Evolutionary conservation across 2,888 invertebrate species (phyloP).

Genomic region (Campopleginae sp.): DNA sequence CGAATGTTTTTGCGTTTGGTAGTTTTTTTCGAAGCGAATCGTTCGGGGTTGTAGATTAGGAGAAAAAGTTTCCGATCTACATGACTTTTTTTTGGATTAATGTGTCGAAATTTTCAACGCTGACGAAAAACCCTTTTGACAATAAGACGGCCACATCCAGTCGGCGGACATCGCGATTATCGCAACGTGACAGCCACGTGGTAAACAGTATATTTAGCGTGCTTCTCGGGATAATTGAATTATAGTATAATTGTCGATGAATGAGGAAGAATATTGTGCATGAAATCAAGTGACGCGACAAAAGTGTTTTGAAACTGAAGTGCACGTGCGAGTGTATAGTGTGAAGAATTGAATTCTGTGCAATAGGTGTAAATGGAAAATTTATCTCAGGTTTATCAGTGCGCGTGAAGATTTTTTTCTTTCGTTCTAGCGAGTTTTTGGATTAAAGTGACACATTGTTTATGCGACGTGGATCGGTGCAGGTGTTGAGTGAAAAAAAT

Average conservation of each 20-base stretch:
- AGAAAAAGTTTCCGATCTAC: background rate
- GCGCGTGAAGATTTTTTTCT: slow-evolving; percentile 18
- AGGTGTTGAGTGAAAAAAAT: slow-evolving; percentile 21
- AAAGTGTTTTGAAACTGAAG: slow-evolving; percentile 52
- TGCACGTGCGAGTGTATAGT: slow-evolving; percentile 26
- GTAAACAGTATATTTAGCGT: slow-evolving; percentile 30
- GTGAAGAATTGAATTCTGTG: slow-evolving; percentile 40
- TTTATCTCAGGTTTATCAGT: slow-evolving; percentile 54
- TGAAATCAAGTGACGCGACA: slow-evolving; percentile 10
- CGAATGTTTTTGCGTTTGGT: background rate
- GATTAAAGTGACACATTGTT: slow-evolving; percentile 37
- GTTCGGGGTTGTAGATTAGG: background rate
- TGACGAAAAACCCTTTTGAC: slow-evolving; percentile 40
- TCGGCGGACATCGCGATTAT: slow-evolving; percentile 63
- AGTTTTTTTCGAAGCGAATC: background rate
- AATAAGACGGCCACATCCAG: slow-evolving; percentile 38
- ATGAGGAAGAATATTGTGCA: slow-evolving; percentile 1
- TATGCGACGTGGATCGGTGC: slow-evolving; percentile 28
- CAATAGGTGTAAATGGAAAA: slow-evolving; percentile 49
- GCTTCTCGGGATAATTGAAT: background rate
- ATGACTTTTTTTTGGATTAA: background rate
- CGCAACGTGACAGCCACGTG: slow-evolving; percentile 77
- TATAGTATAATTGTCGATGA: slow-evolving; percentile 13
- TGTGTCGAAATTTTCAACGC: slow-evolving; percentile 15
- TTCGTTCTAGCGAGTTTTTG: slow-evolving; percentile 7